Percentiles rank a stretch among this genome's conserved stretches.
Conservation (phyloP, 1,140 invertebrate genomes). For the Leguminivora glycinivorella region DNA sequence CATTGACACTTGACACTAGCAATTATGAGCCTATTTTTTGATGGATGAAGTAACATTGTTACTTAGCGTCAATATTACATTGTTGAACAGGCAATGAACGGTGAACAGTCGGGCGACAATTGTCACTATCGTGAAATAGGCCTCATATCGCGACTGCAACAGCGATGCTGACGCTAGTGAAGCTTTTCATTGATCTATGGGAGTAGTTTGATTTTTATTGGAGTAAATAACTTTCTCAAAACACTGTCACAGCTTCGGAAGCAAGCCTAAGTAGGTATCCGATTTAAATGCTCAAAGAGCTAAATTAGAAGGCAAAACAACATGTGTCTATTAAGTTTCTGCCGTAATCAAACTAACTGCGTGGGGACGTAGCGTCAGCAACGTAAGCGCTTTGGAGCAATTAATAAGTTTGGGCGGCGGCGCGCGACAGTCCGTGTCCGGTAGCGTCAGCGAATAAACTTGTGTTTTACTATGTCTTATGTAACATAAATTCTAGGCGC, state of each 20-base stretch:
- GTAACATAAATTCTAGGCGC: not conserved
- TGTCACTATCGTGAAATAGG: no score
- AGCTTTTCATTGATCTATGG: no score
- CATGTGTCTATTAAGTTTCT: slow-evolving; percentile 23
- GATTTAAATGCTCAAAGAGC: not conserved
- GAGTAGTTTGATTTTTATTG: not conserved
- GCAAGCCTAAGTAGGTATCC: not conserved
- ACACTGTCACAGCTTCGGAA: not conserved
- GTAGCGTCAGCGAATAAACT: slow-evolving; percentile 38
- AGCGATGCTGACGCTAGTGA: no score
- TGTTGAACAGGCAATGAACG: no score
- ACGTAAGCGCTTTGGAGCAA: slow-evolving; percentile 43
- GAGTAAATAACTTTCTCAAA: no score
- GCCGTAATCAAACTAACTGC: slow-evolving; percentile 22
- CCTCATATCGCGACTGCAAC: no score
- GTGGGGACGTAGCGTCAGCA: slow-evolving; percentile 13
- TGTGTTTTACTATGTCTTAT: not conserved
- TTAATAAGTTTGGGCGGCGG: slow-evolving; percentile 62
- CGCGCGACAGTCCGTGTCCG: slow-evolving; percentile 40
- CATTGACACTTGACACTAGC: no score
- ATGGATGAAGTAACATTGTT: no score
- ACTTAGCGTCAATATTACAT: no score
- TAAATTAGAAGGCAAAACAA: slow-evolving; percentile 18
- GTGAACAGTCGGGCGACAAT: no score
- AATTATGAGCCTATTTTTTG: no score